These are phyloP conservation scores for Acridotheres tristis DNA, from an alignment of 2,797 vertebrate species.

Conservation along the genomic window DNA sequence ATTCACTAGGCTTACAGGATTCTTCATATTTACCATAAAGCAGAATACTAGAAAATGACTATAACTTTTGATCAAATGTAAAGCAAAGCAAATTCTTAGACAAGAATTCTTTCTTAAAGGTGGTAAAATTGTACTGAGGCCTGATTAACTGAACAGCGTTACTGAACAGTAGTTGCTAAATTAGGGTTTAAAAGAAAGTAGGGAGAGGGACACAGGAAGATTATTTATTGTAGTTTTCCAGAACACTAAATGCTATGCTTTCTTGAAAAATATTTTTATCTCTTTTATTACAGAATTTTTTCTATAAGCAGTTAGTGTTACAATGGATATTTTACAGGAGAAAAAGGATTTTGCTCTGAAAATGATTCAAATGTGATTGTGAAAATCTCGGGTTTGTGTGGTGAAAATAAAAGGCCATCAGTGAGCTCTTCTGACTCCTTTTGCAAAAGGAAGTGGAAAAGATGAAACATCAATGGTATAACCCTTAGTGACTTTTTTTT, in stretches of 20 bases:
- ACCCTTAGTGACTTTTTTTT: not conserved
- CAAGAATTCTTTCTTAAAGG: not conserved
- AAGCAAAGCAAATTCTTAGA: not conserved
- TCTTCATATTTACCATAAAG: not conserved
- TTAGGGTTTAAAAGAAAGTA: not conserved
- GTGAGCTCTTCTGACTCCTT: not conserved
- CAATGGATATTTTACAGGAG: not conserved
- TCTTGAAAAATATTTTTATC: not conserved
- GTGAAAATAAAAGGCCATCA: not conserved
- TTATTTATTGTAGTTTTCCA: not conserved
- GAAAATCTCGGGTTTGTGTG: not conserved
- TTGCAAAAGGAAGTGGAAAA: not conserved
- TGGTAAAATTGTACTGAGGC: not conserved
- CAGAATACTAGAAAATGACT: not conserved
- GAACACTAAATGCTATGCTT: not conserved
- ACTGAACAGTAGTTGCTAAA: not conserved
- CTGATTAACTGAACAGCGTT: not conserved
- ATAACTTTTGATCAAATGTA: not conserved
- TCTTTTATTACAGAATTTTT: not conserved
- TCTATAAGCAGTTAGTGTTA: not conserved
- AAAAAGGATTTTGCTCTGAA: not conserved
- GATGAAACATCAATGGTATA: not conserved
- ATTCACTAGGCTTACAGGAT: not conserved
- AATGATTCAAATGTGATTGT: not conserved
- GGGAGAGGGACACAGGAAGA: not conserved